These are phyloP conservation scores for Dolichallabes microphthalmus DNA, from an alignment of 2,113 vertebrate genomes.

Conservation along the genomic window DNA sequence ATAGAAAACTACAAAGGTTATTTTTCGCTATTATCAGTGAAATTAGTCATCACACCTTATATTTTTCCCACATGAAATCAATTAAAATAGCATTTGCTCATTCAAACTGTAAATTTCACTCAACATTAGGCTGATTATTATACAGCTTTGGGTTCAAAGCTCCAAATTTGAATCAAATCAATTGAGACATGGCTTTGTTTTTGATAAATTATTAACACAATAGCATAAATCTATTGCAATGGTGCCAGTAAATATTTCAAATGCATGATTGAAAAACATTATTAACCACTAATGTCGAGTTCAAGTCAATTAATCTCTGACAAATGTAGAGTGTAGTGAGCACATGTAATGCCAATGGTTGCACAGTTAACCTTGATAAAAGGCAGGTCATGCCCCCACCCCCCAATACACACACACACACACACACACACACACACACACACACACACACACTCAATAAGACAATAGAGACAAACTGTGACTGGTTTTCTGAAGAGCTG, in stretches of 20 bases:
- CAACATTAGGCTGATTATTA: not conserved
- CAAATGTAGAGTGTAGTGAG: constrained; percentile 24
- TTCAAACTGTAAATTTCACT: not conserved
- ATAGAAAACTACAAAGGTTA: not conserved
- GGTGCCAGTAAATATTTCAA: not conserved
- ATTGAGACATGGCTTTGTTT: not conserved
- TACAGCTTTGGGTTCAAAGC: not conserved
- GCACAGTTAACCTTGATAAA: no score
- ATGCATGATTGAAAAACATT: not conserved
- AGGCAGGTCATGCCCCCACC: no score
- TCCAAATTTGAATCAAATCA: not conserved
- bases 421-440: no score
- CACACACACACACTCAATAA: no score
- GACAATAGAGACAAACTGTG: no score
- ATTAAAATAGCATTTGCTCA: not conserved
- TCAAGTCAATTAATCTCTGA: not conserved
- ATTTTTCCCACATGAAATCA: not conserved
- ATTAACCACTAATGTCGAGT: not conserved
- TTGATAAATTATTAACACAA: not conserved
- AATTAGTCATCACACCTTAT: not conserved
- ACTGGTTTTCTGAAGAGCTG: no score
- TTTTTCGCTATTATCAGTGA: not conserved
- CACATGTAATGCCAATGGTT: not conserved
- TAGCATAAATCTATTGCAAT: not conserved
- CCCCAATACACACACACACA: no score